Conservation (phyloP, 2,797 vertebrate species). For the Falco peregrinus region DNA sequence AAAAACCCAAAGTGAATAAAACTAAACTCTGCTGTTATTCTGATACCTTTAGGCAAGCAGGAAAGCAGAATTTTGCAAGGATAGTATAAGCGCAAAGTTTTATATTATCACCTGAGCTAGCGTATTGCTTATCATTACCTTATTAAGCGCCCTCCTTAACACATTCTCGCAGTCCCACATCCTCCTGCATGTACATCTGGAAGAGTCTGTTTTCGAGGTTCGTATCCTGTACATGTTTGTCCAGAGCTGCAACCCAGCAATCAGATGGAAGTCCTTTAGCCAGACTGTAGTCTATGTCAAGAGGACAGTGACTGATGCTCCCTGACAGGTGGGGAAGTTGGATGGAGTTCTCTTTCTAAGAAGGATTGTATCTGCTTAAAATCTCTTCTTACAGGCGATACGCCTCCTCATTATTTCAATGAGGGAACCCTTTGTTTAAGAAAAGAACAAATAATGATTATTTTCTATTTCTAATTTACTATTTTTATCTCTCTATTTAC, state of each 20-base stretch:
- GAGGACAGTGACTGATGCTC: neutral
- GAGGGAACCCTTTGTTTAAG: neutral
- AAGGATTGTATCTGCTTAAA: neutral
- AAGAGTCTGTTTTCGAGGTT: neutral
- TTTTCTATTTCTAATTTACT: conserved; percentile 8
- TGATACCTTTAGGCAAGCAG: neutral
- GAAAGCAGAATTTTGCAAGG: neutral
- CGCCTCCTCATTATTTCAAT: neutral
- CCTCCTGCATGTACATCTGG: neutral
- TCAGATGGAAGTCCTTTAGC: neutral
- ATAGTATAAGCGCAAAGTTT: neutral
- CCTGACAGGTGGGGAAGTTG: neutral
- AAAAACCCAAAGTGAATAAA: fast-evolving
- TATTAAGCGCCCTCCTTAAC: neutral
- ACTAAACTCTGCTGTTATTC: neutral
- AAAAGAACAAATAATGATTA: neutral
- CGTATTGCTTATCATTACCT: neutral
- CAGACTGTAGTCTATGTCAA: neutral
- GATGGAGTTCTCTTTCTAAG: neutral
- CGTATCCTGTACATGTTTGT: neutral
- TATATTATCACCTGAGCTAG: neutral
- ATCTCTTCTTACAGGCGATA: neutral
- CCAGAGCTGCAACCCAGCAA: neutral
- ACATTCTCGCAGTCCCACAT: neutral
- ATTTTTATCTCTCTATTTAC: neutral